Conservation (phyloP, 2,113 vertebrate species). For the Bambusicola thoracicus region DNA sequence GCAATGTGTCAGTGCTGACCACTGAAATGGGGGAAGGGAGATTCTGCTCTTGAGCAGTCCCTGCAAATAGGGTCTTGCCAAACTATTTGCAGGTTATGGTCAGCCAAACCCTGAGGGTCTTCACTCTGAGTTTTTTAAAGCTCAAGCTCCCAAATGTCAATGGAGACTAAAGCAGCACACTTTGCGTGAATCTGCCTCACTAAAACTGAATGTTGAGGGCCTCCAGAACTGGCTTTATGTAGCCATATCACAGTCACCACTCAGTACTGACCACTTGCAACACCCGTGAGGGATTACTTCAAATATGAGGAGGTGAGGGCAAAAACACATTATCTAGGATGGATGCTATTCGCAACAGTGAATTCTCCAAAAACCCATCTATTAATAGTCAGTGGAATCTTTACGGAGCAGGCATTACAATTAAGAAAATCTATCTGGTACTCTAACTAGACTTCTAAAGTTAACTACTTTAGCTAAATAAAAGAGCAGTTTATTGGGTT, state of each 20-base stretch:
- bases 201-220: background rate
- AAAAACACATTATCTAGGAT: background rate
- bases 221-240: background rate
- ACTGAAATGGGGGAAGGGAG: conserved; percentile 39
- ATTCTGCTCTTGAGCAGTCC: background rate
- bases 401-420: background rate
- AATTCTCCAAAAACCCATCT: background rate
- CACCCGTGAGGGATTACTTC: background rate
- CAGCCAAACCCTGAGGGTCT: conserved; percentile 37
- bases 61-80: conserved; percentile 46
- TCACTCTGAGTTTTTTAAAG: background rate
- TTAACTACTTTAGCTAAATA: background rate
- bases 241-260: background rate
- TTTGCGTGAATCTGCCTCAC: background rate
- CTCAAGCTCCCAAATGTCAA: background rate
- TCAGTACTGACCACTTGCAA: background rate
- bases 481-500: background rate
- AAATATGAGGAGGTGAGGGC: background rate
- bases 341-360: background rate
- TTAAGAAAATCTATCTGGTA: background rate
- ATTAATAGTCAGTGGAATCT: background rate
- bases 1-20: conserved; percentile 60
- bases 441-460: background rate
- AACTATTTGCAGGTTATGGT: conserved; percentile 45
- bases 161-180: background rate